Percentiles rank a stretch among this genome's conserved stretches.
Conservation (phyloP, 2,113 vertebrate species). For the Axis porcinus region DNA sequence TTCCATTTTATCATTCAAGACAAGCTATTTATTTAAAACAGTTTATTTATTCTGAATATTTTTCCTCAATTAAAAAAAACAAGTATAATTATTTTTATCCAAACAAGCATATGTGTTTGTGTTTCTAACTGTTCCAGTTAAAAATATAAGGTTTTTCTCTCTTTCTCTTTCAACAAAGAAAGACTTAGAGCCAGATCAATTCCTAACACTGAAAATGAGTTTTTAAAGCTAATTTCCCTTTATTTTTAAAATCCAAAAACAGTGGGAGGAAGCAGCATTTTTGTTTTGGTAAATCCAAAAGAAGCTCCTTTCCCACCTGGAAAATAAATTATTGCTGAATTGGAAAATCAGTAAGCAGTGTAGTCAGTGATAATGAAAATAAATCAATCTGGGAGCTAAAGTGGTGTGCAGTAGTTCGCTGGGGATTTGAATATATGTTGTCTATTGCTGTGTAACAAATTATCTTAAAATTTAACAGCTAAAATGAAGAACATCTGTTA, state of each 20-base stretch:
- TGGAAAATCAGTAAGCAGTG: conserved; percentile 23
- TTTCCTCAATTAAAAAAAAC: conserved; percentile 25
- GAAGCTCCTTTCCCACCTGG: background rate
- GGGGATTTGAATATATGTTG: conserved; percentile 15
- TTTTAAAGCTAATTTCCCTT: conserved; percentile 16
- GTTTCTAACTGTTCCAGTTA: conserved; percentile 52
- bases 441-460: conserved; percentile 11
- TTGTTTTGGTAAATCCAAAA: background rate
- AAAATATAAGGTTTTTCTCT: conserved; percentile 7
- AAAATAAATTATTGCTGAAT: conserved; percentile 38
- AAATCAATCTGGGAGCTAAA: conserved; percentile 16
- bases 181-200: background rate
- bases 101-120: conserved; percentile 61
- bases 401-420: background rate
- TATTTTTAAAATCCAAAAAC: conserved; percentile 23
- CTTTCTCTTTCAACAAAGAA: background rate
- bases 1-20: conserved; percentile 41
- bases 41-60: conserved; percentile 57
- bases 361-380: background rate
- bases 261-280: background rate
- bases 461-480: background rate
- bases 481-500: background rate
- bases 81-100: conserved; percentile 58
- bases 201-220: conserved; percentile 42
- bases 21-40: conserved; percentile 17